phyloP scores from a whole-genome alignment of 2,888 invertebrate species.

The Allolobophora icterica region DNA sequence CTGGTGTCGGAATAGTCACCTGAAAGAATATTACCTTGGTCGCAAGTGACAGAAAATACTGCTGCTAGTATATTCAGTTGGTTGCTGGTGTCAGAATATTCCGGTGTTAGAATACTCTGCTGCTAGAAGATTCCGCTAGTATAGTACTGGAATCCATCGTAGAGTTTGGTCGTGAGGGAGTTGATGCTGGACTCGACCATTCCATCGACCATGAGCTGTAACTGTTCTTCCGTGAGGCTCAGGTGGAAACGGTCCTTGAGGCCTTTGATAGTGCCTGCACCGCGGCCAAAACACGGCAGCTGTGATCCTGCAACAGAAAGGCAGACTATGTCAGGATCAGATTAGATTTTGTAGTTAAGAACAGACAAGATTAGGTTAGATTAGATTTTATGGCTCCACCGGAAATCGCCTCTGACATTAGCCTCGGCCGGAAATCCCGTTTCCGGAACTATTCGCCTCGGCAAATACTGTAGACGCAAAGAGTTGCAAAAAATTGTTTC shows the following conservation, averaged over 20 bases:
- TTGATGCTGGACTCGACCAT: constrained; percentile 93
- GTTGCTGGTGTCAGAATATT: neutral
- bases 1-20: neutral
- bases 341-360: neutral
- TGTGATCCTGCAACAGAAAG: constrained; percentile 78
- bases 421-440: too few relatives aligned
- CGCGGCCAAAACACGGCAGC: constrained; percentile 90
- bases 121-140: constrained; percentile 83
- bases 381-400: neutral
- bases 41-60: neutral
- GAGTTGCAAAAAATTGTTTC: too few relatives aligned
- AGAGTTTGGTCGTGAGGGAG: constrained; percentile 94
- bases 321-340: neutral
- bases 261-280: constrained; percentile 85
- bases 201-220: constrained; percentile 87
- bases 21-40: neutral
- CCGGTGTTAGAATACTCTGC: neutral
- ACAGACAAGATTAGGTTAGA: neutral
- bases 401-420: too few relatives aligned
- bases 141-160: constrained; percentile 98
- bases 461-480: too few relatives aligned
- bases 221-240: constrained; percentile 91
- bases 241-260: constrained; percentile 93
- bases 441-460: too few relatives aligned
- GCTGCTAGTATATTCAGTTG: neutral